phyloP scores from a whole-genome alignment of 2,888 invertebrate species.

The Ryuthela nishihirai region DNA sequence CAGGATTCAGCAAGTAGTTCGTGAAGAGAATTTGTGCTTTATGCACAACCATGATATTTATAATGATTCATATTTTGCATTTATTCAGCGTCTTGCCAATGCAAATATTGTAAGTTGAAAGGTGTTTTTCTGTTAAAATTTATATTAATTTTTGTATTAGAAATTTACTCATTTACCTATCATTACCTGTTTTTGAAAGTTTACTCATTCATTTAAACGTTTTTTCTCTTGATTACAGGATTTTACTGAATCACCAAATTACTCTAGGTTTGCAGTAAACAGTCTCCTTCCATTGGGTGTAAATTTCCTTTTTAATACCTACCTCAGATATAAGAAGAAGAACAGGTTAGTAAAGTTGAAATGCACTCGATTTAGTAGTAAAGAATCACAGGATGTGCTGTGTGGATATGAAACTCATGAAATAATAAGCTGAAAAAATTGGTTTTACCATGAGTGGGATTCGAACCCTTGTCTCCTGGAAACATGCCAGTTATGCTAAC shows the following conservation, averaged over 20 bases:
- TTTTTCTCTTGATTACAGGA: slow-evolving; percentile 33
- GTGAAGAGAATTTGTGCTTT: slow-evolving; percentile 54
- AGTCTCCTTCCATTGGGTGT: slow-evolving; percentile 49
- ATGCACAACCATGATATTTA: slow-evolving; percentile 54
- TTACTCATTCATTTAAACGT: background rate
- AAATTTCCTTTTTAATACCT: slow-evolving; percentile 53
- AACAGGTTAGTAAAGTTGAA: slow-evolving; percentile 11
- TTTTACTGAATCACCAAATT: slow-evolving; percentile 45
- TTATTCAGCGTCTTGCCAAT: slow-evolving; percentile 48
- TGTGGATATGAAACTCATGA: too few species aligned
- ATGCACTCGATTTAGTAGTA: too few species aligned
- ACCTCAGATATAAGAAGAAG: slow-evolving; percentile 49
- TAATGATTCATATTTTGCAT: slow-evolving; percentile 53
- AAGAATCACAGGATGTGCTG: too few species aligned
- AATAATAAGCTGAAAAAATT: too few species aligned
- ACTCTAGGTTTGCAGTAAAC: slow-evolving; percentile 42
- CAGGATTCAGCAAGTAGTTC: slow-evolving; percentile 50
- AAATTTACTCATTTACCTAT: background rate
- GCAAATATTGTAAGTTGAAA: slow-evolving; percentile 42
- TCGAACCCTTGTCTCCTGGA: too few species aligned
- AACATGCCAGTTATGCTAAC: too few species aligned
- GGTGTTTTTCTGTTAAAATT: background rate
- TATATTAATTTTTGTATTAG: background rate
- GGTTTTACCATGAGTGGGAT: too few species aligned
- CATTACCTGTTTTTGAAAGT: background rate